A percentile compares a stretch with the other conserved stretches of the same genome.
phyloP scores from a whole-genome alignment of 2,113 vertebrate species.

The Semnopithecus entellus region DNA sequence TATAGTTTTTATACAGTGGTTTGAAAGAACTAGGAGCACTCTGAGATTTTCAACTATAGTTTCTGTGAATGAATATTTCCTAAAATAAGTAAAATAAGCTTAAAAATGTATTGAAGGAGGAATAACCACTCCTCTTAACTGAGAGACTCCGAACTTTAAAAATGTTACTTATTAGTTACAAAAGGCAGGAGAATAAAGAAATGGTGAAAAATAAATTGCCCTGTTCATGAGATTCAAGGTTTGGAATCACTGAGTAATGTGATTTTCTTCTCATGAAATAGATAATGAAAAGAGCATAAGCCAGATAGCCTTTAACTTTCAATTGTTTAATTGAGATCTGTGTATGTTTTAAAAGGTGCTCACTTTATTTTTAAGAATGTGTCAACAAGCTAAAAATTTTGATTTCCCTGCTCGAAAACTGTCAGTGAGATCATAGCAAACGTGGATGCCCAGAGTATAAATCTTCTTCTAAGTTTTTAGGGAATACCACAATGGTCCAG shows the following conservation, averaged over 20 bases:
- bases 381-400: not conserved
- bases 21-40: not conserved
- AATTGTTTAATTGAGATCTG: not conserved
- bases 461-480: not conserved
- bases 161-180: not conserved
- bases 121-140: not conserved
- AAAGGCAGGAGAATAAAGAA: not conserved
- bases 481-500: not conserved
- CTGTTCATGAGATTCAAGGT: not conserved
- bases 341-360: not conserved
- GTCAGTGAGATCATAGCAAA: not conserved
- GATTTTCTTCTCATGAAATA: not conserved
- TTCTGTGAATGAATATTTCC: not conserved
- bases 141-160: not conserved
- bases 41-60: too few species aligned
- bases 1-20: not conserved
- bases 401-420: not conserved
- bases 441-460: not conserved
- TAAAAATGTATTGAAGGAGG: not conserved
- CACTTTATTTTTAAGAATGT: not conserved
- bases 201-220: not conserved
- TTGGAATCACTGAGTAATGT: not conserved
- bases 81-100: not conserved
- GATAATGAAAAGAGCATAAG: not conserved
- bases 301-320: not conserved